Evolutionary conservation across 2,797 vertebrate genomes (phyloP).

Genomic region (Stomatorhinus walkeri): DNA sequence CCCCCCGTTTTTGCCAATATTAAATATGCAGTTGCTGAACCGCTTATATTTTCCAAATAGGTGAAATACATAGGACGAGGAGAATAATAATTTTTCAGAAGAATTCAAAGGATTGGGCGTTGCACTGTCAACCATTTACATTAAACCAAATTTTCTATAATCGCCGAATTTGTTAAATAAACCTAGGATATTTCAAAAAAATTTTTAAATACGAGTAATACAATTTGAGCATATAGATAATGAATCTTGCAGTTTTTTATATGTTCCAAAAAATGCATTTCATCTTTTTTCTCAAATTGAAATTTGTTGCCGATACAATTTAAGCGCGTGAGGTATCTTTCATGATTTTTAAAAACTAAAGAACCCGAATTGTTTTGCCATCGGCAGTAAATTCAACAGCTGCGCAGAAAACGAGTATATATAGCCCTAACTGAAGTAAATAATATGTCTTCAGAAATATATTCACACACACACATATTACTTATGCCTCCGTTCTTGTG

Average conservation of each 20-base stretch:
- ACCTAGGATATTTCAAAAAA: not conserved
- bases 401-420: not conserved
- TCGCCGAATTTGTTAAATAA: not conserved
- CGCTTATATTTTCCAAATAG: not conserved
- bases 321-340: not conserved
- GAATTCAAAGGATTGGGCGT: not conserved
- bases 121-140: not conserved
- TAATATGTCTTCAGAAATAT: not conserved
- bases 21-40: not conserved
- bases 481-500: not conserved
- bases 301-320: not conserved
- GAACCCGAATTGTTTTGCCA: not conserved
- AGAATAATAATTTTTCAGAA: not conserved
- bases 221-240: not conserved
- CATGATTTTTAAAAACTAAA: not conserved
- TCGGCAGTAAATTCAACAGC: not conserved
- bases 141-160: not conserved
- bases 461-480: not conserved
- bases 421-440: not conserved
- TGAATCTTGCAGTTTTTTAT: not conserved
- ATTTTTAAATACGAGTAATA: not conserved
- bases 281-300: not conserved
- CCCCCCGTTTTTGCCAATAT: not conserved
- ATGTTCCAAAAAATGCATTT: not conserved
- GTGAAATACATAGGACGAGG: not conserved